A percentile compares a stretch with the other conserved stretches of the same genome.
phyloP scores from a whole-genome alignment of 1,140 invertebrate genomes.

The Meloidogyne floridensis region DNA sequence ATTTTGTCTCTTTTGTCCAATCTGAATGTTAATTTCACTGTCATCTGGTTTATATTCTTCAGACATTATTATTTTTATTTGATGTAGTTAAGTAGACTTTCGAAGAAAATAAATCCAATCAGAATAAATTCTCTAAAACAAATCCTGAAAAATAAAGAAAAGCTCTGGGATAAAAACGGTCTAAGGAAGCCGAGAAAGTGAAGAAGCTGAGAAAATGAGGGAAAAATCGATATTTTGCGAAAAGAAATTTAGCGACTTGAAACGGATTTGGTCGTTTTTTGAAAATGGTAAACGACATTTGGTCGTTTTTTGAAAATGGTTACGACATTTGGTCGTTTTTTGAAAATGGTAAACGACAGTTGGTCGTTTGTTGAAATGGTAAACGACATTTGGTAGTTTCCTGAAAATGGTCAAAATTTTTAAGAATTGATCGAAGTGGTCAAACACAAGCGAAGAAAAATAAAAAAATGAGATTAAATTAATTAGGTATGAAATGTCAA shows the following conservation, averaged over 20 bases:
- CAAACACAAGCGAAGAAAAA: background rate
- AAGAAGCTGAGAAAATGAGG: background rate
- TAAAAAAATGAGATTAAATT: background rate
- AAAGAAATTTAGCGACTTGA: no score
- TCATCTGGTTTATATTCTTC: slow-evolving; percentile 32
- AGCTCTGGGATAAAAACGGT: background rate
- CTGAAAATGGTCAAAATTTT: no score
- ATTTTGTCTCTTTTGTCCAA: slow-evolving; percentile 56
- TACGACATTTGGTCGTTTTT: no score
- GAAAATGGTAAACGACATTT: no score
- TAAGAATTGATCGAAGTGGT: no score
- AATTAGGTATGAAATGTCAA: background rate
- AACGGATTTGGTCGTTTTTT: no score
- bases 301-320: no score
- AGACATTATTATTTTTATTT: background rate
- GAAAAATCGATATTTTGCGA: background rate
- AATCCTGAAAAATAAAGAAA: background rate
- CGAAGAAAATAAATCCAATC: no score
- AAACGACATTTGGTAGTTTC: no score
- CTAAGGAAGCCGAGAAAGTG: background rate
- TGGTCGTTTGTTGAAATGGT: no score
- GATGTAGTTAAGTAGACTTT: background rate
- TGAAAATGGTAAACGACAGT: no score
- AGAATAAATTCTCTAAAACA: background rate
- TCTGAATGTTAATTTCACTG: background rate